Evolutionary conservation across 2,113 vertebrate genomes (phyloP), one percentile per base, ranked within the genome.

Genomic region (Fukomys damarensis): DNA sequence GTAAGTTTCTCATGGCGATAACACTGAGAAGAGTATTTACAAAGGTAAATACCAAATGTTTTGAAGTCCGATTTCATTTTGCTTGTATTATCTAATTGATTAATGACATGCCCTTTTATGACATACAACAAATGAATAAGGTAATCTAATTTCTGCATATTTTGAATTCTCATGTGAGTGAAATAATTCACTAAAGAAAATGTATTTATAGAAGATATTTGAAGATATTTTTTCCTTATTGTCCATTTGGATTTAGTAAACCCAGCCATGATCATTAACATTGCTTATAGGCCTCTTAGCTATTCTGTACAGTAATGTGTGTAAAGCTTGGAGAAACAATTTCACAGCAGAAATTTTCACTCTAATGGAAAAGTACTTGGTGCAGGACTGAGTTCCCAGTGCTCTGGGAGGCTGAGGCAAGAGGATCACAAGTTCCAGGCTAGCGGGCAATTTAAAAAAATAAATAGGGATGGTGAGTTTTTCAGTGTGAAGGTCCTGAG

Each of bases 251-350:
- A 3, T 84, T 43, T 77, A 46, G 96, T 93, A 96, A 95, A 94
- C 49, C 20, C 63, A 96, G 41, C 0, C n/a, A 17, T 11, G 13
- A 26, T 86, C 54, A 49, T 83, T 72, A 58, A 46, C 3, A 12
- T 96, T 97, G 70, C 91, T 95, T 94, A 72, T 85, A 46, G 49
- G 19, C 58, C 35, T 97, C 81, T 38, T 72, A 85, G 19, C 81
- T 94, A 2, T 94, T 90, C 1, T 98, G 92, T 89, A 13, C 30
- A 68, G 22, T 84, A 72, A 79, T 17, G n/a, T 96, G 63, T 65
- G 38, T 43, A 16, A 91, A 58, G 87, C 43, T 82, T n/a, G 77
- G 35, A 54, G 46, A 82, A 80, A 95, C 19, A 88, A 19, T 4
- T 92, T 41, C 61, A 49, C 66, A 83, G 81, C 35, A 80, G 65